These are phyloP conservation scores for Catocala fraxini DNA, from an alignment of 2,888 invertebrate species.

Conservation along the genomic window DNA sequence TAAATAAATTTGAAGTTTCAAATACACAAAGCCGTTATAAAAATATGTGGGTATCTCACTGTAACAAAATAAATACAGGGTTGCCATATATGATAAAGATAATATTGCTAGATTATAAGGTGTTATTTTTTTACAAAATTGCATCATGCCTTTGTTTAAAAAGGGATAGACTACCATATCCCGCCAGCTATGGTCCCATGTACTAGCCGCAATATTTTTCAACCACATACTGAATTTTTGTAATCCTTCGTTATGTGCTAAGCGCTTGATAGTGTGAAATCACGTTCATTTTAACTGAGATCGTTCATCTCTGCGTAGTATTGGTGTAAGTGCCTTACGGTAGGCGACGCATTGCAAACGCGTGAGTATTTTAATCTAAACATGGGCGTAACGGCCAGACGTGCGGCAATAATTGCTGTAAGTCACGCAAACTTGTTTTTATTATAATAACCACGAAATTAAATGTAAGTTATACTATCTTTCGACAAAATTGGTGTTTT, in stretches of 20 bases:
- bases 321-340: background rate
- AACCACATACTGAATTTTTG: too few relatives aligned
- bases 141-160: too few relatives aligned
- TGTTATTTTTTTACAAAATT: background rate
- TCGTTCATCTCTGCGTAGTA: too few relatives aligned
- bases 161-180: too few relatives aligned
- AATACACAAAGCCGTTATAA: conserved; percentile 4
- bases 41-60: conserved; percentile 47
- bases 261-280: too few relatives aligned
- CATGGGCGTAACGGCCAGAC: background rate
- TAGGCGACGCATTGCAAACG: background rate
- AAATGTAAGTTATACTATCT: conserved; percentile 3
- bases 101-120: background rate
- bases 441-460: conserved; percentile 9
- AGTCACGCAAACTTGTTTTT: conserved; percentile 3
- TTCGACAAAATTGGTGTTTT: conserved; percentile 17
- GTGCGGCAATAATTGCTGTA: background rate
- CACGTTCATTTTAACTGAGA: too few relatives aligned
- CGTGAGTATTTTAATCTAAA: conserved; percentile 3
- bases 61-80: conserved; percentile 12
- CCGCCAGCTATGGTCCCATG: too few relatives aligned
- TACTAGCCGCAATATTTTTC: too few relatives aligned
- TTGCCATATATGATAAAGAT: background rate
- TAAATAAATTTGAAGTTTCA: conserved; percentile 47
- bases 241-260: too few relatives aligned